A percentile compares a stretch with the other conserved stretches of the same genome.
Conservation (phyloP, 2,113 vertebrate genomes). For the Alexandromys fortis region DNA sequence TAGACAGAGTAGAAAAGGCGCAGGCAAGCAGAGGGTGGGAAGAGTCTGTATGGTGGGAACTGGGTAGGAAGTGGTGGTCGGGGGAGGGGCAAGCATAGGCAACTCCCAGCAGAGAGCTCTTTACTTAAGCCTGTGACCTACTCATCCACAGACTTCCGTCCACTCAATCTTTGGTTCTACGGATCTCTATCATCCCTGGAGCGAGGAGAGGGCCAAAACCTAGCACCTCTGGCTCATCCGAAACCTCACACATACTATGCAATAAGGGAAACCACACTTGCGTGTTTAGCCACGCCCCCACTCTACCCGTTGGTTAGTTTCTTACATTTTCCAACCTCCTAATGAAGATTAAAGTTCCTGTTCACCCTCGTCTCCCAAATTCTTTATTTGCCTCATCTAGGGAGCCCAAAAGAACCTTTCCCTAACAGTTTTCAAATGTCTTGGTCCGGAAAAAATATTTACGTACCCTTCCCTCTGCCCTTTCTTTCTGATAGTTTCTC, state of each 20-base stretch:
- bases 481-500: neutral
- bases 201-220: neutral
- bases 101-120: neutral
- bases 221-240: neutral
- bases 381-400: neutral
- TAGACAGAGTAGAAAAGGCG: neutral
- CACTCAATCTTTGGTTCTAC: neutral
- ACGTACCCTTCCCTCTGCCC: neutral
- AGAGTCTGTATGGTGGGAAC: neutral
- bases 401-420: neutral
- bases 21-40: constrained; percentile 5
- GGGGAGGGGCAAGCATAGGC: neutral
- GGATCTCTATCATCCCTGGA: neutral
- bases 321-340: neutral
- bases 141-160: neutral
- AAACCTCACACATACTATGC: neutral
- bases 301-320: neutral
- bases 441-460: constrained; percentile 23
- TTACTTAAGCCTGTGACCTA: neutral
- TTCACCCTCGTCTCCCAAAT: neutral
- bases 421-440: neutral
- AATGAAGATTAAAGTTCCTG: neutral
- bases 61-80: neutral
- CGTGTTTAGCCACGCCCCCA: neutral
- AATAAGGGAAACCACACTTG: neutral